A percentile compares a stretch with the other conserved stretches of the same genome.
These are phyloP conservation scores for Lepetodrilus schrolli DNA, from an alignment of 2,888 invertebrate species.

Conservation along the genomic window DNA sequence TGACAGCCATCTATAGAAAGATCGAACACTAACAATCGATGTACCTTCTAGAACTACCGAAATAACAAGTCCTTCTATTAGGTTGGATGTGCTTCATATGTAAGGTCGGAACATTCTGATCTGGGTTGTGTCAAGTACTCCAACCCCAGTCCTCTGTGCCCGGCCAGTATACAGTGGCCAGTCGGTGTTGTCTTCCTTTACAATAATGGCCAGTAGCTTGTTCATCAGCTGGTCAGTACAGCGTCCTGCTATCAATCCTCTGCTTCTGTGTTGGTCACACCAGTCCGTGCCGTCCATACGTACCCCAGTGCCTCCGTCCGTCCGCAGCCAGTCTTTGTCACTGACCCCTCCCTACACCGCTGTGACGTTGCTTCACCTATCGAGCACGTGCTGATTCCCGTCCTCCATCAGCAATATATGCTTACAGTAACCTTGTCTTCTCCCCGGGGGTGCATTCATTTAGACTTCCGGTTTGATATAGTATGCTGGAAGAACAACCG, in stretches of 20 bases:
- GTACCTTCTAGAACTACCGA: too few species aligned
- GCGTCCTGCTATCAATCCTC: not conserved
- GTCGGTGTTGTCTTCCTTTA: constrained; percentile 26
- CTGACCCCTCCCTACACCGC: not conserved
- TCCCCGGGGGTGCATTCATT: not conserved
- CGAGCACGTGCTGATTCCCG: constrained; percentile 16
- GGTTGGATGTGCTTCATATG: not conserved
- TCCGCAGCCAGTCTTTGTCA: not conserved
- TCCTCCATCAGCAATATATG: not conserved
- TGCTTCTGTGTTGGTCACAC: constrained; percentile 50
- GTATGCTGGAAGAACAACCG: not conserved
- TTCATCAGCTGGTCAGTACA: not conserved
- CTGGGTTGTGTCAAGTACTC: too few species aligned
- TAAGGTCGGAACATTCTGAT: too few species aligned
- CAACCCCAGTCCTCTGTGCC: too few species aligned
- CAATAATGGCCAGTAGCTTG: not conserved
- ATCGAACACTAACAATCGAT: too few species aligned
- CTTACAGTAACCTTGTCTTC: not conserved
- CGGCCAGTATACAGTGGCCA: not conserved
- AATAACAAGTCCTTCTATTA: too few species aligned
- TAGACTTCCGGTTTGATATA: not conserved
- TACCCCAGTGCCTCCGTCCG: constrained; percentile 11
- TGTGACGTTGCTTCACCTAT: constrained; percentile 19
- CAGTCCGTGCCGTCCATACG: constrained; percentile 38
- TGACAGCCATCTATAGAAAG: too few species aligned